phyloP scores from a whole-genome alignment of 2,113 vertebrate genomes.

The Eira barbara region DNA sequence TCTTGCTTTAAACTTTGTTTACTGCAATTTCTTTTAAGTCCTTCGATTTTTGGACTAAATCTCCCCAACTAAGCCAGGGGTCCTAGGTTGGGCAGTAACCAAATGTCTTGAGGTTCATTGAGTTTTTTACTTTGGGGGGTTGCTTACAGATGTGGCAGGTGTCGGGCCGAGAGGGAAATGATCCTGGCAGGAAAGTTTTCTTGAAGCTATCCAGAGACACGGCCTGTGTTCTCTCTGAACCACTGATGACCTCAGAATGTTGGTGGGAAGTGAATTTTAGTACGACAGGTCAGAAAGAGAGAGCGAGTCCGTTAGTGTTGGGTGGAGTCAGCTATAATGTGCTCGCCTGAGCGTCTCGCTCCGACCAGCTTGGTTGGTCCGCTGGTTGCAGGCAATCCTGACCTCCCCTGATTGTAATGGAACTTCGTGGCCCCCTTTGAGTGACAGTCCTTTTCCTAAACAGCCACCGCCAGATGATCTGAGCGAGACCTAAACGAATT shows the following conservation, averaged over 20 bases:
- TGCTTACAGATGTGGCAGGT: not conserved
- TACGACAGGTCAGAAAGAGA: not conserved
- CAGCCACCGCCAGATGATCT: not conserved
- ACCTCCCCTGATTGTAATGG: not conserved
- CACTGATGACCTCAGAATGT: not conserved
- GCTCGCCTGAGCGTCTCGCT: not conserved
- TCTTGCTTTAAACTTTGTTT: not conserved
- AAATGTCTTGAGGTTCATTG: not conserved
- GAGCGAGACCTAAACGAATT: not conserved
- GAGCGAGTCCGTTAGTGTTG: not conserved
- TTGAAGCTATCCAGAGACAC: not conserved
- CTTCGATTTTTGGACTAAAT: not conserved
- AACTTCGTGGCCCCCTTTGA: not conserved
- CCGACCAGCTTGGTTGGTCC: not conserved
- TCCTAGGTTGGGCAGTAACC: not conserved
- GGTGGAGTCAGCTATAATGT: rapidly evolving
- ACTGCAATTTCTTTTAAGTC: not conserved
- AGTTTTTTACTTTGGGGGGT: not conserved
- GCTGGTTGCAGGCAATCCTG: not conserved
- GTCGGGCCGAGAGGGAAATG: not conserved
- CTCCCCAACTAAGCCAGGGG: not conserved
- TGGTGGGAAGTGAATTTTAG: not conserved
- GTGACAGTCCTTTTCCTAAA: not conserved
- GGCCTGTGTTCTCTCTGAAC: not conserved
- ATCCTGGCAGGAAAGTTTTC: not conserved